Conservation (phyloP, 1,140 invertebrate genomes). For the Cylas formicarius region DNA sequence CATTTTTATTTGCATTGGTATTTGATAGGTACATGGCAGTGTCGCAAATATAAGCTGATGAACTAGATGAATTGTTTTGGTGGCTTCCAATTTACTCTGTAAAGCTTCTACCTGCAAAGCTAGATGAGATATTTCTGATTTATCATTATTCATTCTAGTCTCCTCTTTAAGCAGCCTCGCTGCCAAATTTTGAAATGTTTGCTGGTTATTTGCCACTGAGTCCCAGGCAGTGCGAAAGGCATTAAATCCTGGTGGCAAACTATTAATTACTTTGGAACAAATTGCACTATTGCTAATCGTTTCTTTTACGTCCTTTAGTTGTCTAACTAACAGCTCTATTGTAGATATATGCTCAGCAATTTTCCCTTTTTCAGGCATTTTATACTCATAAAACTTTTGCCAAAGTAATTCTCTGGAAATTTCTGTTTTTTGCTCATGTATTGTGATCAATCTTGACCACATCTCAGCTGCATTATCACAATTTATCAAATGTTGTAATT, state of each 20-base stretch:
- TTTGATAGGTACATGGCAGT: slow-evolving; percentile 7
- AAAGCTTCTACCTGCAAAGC: slow-evolving; percentile 11
- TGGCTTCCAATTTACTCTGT: slow-evolving; percentile 11
- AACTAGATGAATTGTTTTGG: no score
- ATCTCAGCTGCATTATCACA: slow-evolving; percentile 35
- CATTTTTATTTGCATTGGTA: background rate
- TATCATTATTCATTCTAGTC: slow-evolving; percentile 15
- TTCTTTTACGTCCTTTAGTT: slow-evolving; percentile 28
- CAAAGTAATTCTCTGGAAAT: slow-evolving; percentile 20
- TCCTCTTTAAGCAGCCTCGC: slow-evolving; percentile 26
- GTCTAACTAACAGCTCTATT: slow-evolving; percentile 15
- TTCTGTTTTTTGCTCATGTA: slow-evolving; percentile 38
- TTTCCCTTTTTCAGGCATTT: slow-evolving; percentile 8
- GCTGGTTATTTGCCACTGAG: slow-evolving; percentile 16
- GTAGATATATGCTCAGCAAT: slow-evolving; percentile 13
- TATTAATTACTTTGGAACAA: slow-evolving; percentile 15
- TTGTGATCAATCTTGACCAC: slow-evolving; percentile 34
- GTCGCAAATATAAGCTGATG: slow-evolving; percentile 14
- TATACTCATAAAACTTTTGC: slow-evolving; percentile 11
- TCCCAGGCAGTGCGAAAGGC: slow-evolving; percentile 26
- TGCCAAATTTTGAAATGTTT: slow-evolving; percentile 24
- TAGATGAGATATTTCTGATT: slow-evolving; percentile 8
- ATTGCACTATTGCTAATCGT: slow-evolving; percentile 11
- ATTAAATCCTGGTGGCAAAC: slow-evolving; percentile 23
- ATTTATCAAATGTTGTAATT: slow-evolving; percentile 34